Percentiles rank a stretch among this genome's conserved stretches.
These are phyloP conservation scores for western clawed frog (Xenopus tropicalis) DNA, from an alignment of 2,113 vertebrate genomes.

Conservation along the genomic window DNA sequence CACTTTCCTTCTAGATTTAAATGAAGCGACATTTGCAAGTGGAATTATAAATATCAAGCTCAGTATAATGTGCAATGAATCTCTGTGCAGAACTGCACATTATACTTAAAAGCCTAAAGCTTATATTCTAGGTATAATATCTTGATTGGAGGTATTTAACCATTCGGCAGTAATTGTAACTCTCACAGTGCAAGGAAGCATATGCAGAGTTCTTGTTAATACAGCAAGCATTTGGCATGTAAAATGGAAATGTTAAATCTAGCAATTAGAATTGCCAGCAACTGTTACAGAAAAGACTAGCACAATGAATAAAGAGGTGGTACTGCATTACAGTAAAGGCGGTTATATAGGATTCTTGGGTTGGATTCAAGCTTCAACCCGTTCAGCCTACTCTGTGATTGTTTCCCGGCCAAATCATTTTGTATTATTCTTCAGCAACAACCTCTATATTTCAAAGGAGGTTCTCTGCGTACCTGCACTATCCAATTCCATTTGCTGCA, in stretches of 20 bases:
- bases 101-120: background rate
- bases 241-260: background rate
- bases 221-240: background rate
- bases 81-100: too few relatives aligned
- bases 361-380: background rate
- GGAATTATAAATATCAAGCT: too few relatives aligned
- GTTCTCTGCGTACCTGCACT: too few relatives aligned
- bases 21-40: too few relatives aligned
- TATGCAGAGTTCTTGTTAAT: background rate
- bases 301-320: background rate
- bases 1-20: too few relatives aligned
- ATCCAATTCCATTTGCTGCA: too few relatives aligned
- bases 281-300: background rate
- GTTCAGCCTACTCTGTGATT: background rate
- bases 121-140: slow-evolving; percentile 11
- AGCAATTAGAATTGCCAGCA: background rate
- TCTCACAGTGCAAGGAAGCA: background rate
- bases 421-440: too few relatives aligned
- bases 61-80: too few relatives aligned
- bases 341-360: background rate
- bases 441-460: too few relatives aligned
- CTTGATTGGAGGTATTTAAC: background rate
- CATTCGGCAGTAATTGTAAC: slow-evolving; percentile 8
- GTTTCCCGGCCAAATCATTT: background rate
- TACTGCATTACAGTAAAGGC: background rate